Conservation (phyloP, 2,797 vertebrate genomes). For the Rhinella marina region DNA sequence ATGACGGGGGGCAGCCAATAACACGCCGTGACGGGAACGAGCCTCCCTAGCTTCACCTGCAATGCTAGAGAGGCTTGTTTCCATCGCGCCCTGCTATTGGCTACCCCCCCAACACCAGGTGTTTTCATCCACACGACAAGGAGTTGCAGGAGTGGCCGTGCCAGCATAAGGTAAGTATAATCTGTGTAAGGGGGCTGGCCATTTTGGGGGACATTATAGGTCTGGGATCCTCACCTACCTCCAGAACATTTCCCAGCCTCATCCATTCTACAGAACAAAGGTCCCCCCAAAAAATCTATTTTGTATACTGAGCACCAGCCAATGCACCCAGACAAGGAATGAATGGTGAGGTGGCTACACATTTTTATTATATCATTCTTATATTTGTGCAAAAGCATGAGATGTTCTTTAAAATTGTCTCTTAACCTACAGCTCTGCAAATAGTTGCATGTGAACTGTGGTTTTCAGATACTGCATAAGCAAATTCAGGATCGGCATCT, state of each 20-base stretch:
- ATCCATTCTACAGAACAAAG: not conserved
- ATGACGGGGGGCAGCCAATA: too few species aligned
- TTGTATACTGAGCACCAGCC: not conserved
- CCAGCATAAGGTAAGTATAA: too few species aligned
- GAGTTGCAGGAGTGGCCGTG: too few species aligned
- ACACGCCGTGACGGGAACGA: too few species aligned
- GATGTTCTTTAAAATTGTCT: slow-evolving; percentile 2
- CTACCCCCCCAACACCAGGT: too few species aligned
- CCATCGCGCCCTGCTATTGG: too few species aligned
- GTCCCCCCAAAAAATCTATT: not conserved
- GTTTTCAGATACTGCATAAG: not conserved
- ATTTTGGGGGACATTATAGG: too few species aligned
- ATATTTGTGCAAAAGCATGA: not conserved
- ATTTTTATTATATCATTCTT: not conserved
- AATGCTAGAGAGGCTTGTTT: too few species aligned
- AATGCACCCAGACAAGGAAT: not conserved
- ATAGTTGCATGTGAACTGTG: not conserved
- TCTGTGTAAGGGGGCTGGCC: too few species aligned
- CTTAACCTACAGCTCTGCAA: slow-evolving; percentile 9
- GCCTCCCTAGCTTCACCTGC: too few species aligned
- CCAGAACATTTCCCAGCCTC: not conserved
- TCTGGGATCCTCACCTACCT: not conserved
- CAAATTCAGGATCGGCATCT: slow-evolving; percentile 44
- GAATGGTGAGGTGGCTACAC: not conserved
- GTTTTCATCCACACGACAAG: too few species aligned